Percentiles rank a stretch among this genome's conserved stretches.
These are phyloP conservation scores for Antedon mediterranea DNA, from an alignment of 53 echinoderm and acorn worm species.

Conservation along the genomic window DNA sequence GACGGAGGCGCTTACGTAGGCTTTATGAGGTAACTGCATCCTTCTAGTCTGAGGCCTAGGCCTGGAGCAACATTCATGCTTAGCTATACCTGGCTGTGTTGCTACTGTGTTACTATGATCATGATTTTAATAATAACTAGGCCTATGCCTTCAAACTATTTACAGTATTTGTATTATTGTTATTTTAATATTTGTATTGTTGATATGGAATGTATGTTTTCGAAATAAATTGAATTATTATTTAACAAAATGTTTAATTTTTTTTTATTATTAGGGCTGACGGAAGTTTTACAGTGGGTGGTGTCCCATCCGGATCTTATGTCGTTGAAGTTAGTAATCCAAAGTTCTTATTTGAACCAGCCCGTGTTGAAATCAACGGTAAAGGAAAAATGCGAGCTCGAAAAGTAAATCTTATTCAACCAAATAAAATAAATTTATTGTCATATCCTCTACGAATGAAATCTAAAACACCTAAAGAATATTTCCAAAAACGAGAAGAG, in stretches of 20 bases:
- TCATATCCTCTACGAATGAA: constrained; percentile 74
- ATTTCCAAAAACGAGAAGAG: constrained; percentile 84
- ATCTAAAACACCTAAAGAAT: constrained; percentile 45
- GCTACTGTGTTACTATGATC: too few species aligned
- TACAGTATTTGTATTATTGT: too few species aligned
- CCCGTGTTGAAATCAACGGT: constrained; percentile 78
- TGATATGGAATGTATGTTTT: too few species aligned
- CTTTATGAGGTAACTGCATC: constrained; percentile 25
- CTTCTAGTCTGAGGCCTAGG: not conserved
- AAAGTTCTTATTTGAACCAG: constrained; percentile 66
- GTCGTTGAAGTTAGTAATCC: constrained; percentile 74
- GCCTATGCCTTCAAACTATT: too few species aligned
- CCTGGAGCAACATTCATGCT: not conserved
- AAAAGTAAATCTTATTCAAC: constrained; percentile 65
- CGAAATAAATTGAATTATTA: too few species aligned
- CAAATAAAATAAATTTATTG: constrained; percentile 43
- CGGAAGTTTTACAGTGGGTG: constrained; percentile 61
- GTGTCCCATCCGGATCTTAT: constrained; percentile 77
- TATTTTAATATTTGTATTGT: too few species aligned
- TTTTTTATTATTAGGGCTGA: constrained; percentile 37
- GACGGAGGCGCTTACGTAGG: constrained; percentile 39
- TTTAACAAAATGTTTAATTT: not conserved
- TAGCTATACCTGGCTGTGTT: too few species aligned
- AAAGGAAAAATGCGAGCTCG: constrained; percentile 88
- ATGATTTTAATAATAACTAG: too few species aligned